Conservation (phyloP, 2,797 vertebrate genomes). For the Cynopterus sphinx region DNA sequence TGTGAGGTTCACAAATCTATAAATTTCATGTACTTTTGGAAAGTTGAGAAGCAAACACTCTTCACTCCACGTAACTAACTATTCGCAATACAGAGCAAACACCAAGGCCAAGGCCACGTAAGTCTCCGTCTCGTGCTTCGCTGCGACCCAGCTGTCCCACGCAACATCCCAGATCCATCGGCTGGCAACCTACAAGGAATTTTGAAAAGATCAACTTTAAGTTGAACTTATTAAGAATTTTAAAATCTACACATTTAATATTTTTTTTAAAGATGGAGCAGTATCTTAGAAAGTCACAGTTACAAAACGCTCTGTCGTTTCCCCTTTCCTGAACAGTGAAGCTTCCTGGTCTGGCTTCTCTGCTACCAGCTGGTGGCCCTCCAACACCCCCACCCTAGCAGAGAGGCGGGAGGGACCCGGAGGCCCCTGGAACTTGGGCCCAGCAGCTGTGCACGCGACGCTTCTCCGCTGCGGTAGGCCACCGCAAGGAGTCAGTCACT, state of each 20-base stretch:
- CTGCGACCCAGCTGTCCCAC: conserved; percentile 84
- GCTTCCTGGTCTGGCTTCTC: not conserved
- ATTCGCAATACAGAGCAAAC: conserved; percentile 84
- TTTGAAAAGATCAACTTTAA: conserved; percentile 20
- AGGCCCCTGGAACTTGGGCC: too few relatives aligned
- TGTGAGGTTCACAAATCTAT: not conserved
- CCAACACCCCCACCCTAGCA: not conserved
- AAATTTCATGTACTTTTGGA: not conserved
- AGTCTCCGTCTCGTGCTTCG: conserved; percentile 78
- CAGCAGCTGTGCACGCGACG: not conserved
- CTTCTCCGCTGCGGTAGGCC: not conserved
- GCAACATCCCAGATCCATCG: conserved; percentile 85
- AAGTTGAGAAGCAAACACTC: not conserved
- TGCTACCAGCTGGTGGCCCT: fast-evolving
- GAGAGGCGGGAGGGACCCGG: not conserved
- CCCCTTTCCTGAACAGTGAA: not conserved
- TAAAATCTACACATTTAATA: not conserved
- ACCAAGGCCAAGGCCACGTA: conserved; percentile 83
- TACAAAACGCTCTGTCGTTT: not conserved
- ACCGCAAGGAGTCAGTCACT: not conserved
- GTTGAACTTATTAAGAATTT: not conserved
- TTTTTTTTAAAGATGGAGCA: not conserved
- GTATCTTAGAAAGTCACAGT: not conserved
- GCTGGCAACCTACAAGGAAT: conserved; percentile 83
- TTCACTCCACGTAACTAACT: not conserved